phyloP scores from a whole-genome alignment of 2,113 vertebrate genomes.

The Apistogramma diplotaenia region DNA sequence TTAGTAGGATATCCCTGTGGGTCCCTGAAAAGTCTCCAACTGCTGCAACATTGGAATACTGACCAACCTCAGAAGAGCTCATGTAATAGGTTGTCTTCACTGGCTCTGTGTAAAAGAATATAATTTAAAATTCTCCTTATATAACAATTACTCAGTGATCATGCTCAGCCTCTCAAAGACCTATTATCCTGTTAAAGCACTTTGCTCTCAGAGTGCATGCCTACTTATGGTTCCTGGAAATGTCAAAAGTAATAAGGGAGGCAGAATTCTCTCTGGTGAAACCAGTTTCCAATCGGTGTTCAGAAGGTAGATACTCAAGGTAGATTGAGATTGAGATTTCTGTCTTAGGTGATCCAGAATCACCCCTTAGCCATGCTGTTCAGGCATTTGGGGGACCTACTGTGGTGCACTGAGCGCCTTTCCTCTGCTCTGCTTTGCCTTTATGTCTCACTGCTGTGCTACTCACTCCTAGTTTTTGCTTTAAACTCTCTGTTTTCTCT shows the following conservation, averaged over 20 bases:
- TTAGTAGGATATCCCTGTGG: not conserved
- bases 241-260: not conserved
- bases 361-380: not conserved
- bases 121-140: not conserved
- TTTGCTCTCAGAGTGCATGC: no score
- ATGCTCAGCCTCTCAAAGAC: not conserved
- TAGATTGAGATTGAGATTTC: not conserved
- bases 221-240: not conserved
- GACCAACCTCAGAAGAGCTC: rapidly evolving
- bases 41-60: not conserved
- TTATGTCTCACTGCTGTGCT: not conserved
- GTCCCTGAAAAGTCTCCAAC: not conserved
- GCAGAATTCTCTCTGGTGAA: not conserved
- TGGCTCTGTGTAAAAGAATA: not conserved
- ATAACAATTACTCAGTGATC: not conserved
- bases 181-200: not conserved
- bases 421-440: not conserved
- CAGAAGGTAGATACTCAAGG: not conserved
- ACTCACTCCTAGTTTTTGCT: no score
- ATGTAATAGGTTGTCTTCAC: not conserved
- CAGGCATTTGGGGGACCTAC: not conserved
- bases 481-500: not conserved
- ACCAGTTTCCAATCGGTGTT: not conserved
- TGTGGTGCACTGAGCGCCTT: not conserved
- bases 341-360: not conserved